These are phyloP conservation scores for Trididemnum nubilum DNA, from an alignment of 23 tunicate species.

Conservation along the genomic window DNA sequence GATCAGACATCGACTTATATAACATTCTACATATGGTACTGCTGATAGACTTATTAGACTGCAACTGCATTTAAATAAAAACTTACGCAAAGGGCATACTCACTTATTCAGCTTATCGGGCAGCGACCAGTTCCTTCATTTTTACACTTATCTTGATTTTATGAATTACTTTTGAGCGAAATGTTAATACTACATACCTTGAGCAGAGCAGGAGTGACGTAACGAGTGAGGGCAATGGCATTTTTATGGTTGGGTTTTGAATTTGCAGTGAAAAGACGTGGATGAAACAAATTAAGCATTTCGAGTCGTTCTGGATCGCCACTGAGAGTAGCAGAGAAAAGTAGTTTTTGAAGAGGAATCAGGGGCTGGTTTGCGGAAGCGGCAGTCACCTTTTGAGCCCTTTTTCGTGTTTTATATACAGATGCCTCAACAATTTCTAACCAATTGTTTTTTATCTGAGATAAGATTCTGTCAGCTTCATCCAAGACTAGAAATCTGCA, in stretches of 20 bases:
- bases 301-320: constrained; percentile 78
- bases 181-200: constrained; percentile 33
- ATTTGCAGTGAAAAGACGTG: constrained; percentile 54
- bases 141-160: too few species aligned
- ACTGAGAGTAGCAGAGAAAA: constrained; percentile 87
- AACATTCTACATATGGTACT: too few species aligned
- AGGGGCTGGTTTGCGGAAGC: neutral
- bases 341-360: constrained; percentile 64
- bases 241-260: neutral
- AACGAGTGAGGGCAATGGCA: constrained; percentile 27
- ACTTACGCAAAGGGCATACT: too few species aligned
- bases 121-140: too few species aligned
- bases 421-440: constrained; percentile 35
- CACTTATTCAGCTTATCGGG: too few species aligned
- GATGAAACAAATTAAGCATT: constrained; percentile 75
- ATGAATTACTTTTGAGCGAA: too few species aligned
- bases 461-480: constrained; percentile 84
- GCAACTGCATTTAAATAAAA: too few species aligned
- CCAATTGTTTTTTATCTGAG: constrained; percentile 64
- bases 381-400: neutral
- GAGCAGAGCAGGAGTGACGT: constrained; percentile 48
- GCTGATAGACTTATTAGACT: too few species aligned
- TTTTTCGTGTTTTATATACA: constrained; percentile 29
- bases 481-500: constrained; percentile 83
- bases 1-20: too few species aligned